Conservation (phyloP, 2,888 invertebrate species). For the Poecilus cupreus region DNA sequence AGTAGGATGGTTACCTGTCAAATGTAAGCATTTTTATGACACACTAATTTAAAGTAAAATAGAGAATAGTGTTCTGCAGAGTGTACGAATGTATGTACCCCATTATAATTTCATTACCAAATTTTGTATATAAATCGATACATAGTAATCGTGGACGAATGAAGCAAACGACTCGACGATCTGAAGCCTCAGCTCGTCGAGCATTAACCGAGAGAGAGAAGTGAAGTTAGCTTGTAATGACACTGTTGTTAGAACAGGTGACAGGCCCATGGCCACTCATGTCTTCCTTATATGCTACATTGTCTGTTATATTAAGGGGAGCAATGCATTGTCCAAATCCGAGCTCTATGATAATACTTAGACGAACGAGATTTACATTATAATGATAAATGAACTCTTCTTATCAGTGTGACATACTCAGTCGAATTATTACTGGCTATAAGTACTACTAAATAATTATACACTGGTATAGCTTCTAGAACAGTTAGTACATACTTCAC, state of each 20-base stretch:
- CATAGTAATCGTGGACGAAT: constrained; percentile 30
- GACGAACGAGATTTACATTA: constrained; percentile 24
- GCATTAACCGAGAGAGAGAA: not conserved
- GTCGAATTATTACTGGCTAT: constrained; percentile 58
- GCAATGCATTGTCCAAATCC: constrained; percentile 59
- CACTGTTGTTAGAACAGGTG: constrained; percentile 57
- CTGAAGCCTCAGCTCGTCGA: not conserved
- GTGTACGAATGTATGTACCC: not conserved
- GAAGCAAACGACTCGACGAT: not conserved
- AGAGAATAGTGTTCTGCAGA: not conserved
- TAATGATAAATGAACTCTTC: constrained; percentile 39
- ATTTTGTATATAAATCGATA: constrained; percentile 57
- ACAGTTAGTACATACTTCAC: not conserved
- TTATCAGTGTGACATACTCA: constrained; percentile 57
- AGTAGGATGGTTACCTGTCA: too few species aligned
- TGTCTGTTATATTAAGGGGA: constrained; percentile 59
- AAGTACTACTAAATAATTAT: constrained; percentile 56
- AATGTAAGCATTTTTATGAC: too few species aligned
- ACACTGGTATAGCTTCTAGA: constrained; percentile 58
- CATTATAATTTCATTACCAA: not conserved
- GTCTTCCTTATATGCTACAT: constrained; percentile 59
- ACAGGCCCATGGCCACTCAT: constrained; percentile 57
- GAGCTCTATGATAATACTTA: constrained; percentile 53
- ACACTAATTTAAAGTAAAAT: too few species aligned
- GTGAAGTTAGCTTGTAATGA: constrained; percentile 52